Conservation (phyloP, 1,140 invertebrate genomes). For the Eurosta solidaginis region DNA sequence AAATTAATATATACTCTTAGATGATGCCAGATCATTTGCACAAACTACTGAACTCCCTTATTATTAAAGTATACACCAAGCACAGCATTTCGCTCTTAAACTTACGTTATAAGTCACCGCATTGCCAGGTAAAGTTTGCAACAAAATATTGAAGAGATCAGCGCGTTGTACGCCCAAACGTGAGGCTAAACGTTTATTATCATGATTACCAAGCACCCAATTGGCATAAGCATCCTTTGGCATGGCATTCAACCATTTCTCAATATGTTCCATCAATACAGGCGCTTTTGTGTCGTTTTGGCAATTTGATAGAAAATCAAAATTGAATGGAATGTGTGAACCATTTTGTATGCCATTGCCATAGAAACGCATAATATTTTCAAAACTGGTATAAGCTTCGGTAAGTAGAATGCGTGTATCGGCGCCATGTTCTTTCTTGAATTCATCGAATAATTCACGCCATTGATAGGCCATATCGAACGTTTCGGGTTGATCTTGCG, state of each 20-base stretch:
- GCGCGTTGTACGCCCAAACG: conserved; percentile 65
- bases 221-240: conserved; percentile 63
- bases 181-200: conserved; percentile 64
- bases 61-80: too few species aligned
- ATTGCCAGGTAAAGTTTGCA: conserved; percentile 71
- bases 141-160: conserved; percentile 70
- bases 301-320: conserved; percentile 63
- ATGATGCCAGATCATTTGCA: too few species aligned
- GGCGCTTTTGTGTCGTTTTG: conserved; percentile 64
- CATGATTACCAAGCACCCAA: conserved; percentile 71
- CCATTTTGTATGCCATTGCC: conserved; percentile 63
- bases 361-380: conserved; percentile 68
- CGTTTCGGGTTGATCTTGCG: conserved; percentile 66
- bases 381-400: conserved; percentile 66
- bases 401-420: conserved; percentile 65
- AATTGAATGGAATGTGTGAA: conserved; percentile 72
- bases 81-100: too few species aligned
- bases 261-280: conserved; percentile 63
- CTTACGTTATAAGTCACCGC: conserved; percentile 71
- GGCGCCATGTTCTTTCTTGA: conserved; percentile 61
- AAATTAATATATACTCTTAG: too few species aligned
- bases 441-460: conserved; percentile 65
- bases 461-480: conserved; percentile 68
- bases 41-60: too few species aligned
- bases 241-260: conserved; percentile 64